Evolutionary conservation across 2,113 vertebrate species (phyloP).

Genomic region (Microtus ochrogaster): DNA sequence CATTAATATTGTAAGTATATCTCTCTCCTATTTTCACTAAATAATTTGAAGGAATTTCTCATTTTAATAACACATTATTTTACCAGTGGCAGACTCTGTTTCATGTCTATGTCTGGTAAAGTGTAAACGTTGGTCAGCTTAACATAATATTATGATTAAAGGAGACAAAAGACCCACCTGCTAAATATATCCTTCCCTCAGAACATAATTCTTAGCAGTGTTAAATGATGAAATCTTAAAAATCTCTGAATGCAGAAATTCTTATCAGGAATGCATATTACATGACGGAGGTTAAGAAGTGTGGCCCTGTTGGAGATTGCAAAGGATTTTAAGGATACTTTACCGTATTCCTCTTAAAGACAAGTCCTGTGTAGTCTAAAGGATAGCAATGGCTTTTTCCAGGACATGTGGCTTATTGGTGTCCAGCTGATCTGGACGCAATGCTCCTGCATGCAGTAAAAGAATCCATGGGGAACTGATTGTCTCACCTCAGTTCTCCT

Average conservation of each 20-base stretch:
- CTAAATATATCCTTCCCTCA: conserved; percentile 57
- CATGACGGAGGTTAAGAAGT: neutral
- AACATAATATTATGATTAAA: conserved; percentile 68
- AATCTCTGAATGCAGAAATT: neutral
- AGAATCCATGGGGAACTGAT: neutral
- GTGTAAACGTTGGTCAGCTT: conserved; percentile 53
- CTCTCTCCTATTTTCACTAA: conserved; percentile 35
- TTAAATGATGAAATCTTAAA: conserved; percentile 52
- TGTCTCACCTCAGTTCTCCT: neutral
- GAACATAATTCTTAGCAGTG: neutral
- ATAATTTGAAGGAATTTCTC: conserved; percentile 52
- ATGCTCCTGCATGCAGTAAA: neutral
- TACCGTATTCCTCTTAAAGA: neutral
- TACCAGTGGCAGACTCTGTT: conserved; percentile 62
- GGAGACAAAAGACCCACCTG: conserved; percentile 50
- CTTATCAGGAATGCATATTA: neutral
- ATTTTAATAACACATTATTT: conserved; percentile 67
- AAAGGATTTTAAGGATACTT: neutral
- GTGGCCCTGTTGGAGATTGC: neutral
- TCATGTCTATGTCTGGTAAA: conserved; percentile 60
- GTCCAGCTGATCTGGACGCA: neutral
- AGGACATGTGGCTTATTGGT: neutral
- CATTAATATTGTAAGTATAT: conserved; percentile 21
- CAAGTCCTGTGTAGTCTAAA: neutral
- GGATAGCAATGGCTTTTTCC: neutral